Base-by-base conservation (phyloP, 2,888 invertebrate species). In the Oscheius sp. region DNA sequence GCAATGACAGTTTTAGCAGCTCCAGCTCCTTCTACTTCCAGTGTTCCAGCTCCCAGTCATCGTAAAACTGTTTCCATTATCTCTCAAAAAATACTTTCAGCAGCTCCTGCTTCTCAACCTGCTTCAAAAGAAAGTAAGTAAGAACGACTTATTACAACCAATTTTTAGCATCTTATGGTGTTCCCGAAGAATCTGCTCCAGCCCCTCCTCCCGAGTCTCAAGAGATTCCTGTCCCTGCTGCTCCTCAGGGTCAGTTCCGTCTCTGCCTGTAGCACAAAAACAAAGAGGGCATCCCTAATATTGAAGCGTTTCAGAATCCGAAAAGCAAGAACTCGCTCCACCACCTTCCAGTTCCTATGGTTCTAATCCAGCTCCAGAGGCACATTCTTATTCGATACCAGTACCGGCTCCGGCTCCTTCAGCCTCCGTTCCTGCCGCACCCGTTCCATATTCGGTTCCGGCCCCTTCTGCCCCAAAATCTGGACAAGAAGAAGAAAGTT, bases 371-470 rank as follows among this genome's bases (percentile, higher is more conserved):
- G 37, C 48, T 47, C 65, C 65, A 21, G 65, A 42, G 42, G 7
- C 42, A 5, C 42, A 42, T 42, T 42, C 42, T 4, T 33, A 35
- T n/a, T 32, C 60, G 3, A 32, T 32, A 3, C 60, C 60, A 59
- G 33, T 29, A 7, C 60, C 60, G 21, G 58, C 55, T 70, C 60
- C 57, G 33, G 70, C 59, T 47, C 70, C 60, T 42, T 70, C 62
- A 51, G 68, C 62, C 21, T n/a, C 55, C 33, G 37, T 70, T 70
- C 72, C 68, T 21, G 65, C 51, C 32, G n/a, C 33, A 47, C 21
- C 21, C 21, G 62, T 13, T n/a, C 29, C 71, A 59, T 5, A 59
- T 68, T 10, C 72, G 29, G 62, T 1, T n/a, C 62, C 62, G 4
- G 62, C 62, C 21, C 62, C 42, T 11, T n/a, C 33, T 5, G 42